phyloP scores from a whole-genome alignment of 2,888 invertebrate species.

The Trachelus tabidus region DNA sequence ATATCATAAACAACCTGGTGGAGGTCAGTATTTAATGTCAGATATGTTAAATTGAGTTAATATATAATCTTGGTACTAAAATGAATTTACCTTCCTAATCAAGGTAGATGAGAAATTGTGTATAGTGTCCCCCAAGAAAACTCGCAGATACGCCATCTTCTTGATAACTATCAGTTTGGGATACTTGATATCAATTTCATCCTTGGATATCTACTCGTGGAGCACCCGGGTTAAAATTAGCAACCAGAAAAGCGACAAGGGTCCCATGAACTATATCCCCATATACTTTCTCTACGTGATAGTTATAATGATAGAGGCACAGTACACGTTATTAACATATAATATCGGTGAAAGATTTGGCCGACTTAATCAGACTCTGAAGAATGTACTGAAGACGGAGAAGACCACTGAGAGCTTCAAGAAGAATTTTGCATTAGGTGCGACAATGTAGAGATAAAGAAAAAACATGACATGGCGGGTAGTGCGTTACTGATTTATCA shows the following conservation, averaged over 20 bases:
- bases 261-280: conserved; percentile 69
- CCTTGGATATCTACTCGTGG: conserved; percentile 49
- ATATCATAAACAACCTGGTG: conserved; percentile 68
- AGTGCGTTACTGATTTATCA: background rate
- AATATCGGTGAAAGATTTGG: conserved; percentile 70
- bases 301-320: conserved; percentile 71
- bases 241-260: conserved; percentile 43
- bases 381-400: conserved; percentile 57
- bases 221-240: conserved; percentile 34
- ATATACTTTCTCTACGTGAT: conserved; percentile 73
- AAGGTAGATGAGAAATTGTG: conserved; percentile 55
- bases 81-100: conserved; percentile 2
- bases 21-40: conserved; percentile 54
- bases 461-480: background rate
- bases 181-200: conserved; percentile 43
- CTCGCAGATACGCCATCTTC: conserved; percentile 45
- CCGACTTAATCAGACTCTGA: conserved; percentile 69
- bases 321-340: conserved; percentile 71
- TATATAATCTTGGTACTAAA: background rate
- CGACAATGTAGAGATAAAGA: background rate
- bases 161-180: conserved; percentile 34
- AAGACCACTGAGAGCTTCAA: conserved; percentile 40
- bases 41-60: background rate
- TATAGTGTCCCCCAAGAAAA: conserved; percentile 41
- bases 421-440: conserved; percentile 36